Percentiles rank a stretch among this genome's conserved stretches.
Conservation (phyloP, 2,797 vertebrate species). For the Sardinella longiceps region DNA sequence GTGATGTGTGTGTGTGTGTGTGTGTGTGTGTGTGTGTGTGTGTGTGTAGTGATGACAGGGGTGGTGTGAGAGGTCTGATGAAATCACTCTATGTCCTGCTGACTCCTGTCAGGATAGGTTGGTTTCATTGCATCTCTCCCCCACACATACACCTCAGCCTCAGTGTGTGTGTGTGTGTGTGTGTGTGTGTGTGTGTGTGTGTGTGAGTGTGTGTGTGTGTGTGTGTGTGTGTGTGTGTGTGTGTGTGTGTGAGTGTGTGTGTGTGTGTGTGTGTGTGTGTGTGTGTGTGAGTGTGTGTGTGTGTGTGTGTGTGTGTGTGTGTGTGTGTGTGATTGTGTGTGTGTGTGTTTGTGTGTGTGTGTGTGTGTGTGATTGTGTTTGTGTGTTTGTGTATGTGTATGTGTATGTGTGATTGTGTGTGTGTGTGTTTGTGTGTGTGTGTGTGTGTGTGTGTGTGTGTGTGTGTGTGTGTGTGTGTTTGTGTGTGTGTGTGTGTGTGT, state of each 20-base stretch:
- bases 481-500: no score
- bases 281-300: not conserved
- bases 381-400: no score
- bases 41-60: not conserved
- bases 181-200: conserved; percentile 8
- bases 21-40: no score
- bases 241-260: not conserved
- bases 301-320: not conserved
- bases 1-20: not conserved
- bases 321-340: not conserved
- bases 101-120: conserved; percentile 80
- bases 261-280: not conserved
- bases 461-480: no score
- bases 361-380: no score
- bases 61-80: conserved; percentile 81
- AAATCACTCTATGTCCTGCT: conserved; percentile 85
- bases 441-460: no score
- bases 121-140: conserved; percentile 83
- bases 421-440: no score
- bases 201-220: not conserved
- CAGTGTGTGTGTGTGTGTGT: not conserved
- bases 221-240: not conserved
- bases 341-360: no score
- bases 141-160: conserved; percentile 49
- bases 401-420: no score